Evolutionary conservation across 2,888 invertebrate genomes (phyloP), one percentile per base, ranked within the genome.

Genomic region (Apantesis nais): DNA sequence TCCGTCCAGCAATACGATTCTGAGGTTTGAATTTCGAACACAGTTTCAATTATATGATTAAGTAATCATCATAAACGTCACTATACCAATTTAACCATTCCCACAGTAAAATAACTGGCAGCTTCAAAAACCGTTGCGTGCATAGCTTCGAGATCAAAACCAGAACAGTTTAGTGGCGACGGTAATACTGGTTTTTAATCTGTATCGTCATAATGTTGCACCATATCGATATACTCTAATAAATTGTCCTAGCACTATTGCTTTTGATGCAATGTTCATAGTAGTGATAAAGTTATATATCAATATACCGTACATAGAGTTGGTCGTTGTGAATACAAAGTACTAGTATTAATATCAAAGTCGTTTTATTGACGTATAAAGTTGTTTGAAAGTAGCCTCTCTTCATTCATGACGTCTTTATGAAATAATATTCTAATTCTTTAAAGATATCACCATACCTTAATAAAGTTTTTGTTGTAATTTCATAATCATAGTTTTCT

Each of bases 51-150:
- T 37, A 58, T 29, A 9, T 29, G 62, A 71, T 58, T 66, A 58
- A 63, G 62, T 60, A 48, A 63, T 67, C 62, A n/a, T 7, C 58
- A 39, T n/a, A 41, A 52, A 25, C 31, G 39, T 48, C 34, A n/a
- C 34, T n/a, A 16, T 14, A 60, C 37, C 16, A 58, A 58, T 29
- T 58, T 55, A 55, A 55, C 29, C 29, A 62, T 72, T 68, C 66
- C 62, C 68, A 68, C 72, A 68, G 66, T 68, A 67, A 72, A 68
- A 72, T 80, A 82, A 80, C 79, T 68, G 74, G 71, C 68, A 67
- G 58, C 66, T 52, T 72, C 70, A 70, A 79, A 76, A 78, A 83
- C 82, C 80, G 83, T 82, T 83, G 75, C 66, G 66, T 70, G 72
- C 69, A 67, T 72, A 65, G 71, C 61, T 39, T 68, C 67, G 68